phyloP scores from a whole-genome alignment of 2,797 vertebrate species.

The Sebastes miniatus region DNA sequence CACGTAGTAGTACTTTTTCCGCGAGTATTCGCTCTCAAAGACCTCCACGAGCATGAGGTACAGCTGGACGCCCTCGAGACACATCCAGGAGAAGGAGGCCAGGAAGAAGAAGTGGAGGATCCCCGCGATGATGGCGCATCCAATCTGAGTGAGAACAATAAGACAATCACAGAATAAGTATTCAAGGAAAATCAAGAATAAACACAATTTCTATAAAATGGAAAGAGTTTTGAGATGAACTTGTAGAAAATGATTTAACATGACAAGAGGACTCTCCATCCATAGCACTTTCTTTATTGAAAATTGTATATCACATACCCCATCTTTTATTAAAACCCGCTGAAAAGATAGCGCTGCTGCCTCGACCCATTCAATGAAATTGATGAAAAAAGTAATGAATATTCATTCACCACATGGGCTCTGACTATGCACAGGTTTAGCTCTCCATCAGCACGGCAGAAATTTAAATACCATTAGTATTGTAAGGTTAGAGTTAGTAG shows the following conservation, averaged over 20 bases:
- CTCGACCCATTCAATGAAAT: slow-evolving; percentile 25
- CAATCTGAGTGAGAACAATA: slow-evolving; percentile 84
- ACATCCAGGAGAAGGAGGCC: slow-evolving; percentile 99
- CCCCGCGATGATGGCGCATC: slow-evolving; percentile 96
- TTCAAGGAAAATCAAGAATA: not conserved
- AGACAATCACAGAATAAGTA: not conserved
- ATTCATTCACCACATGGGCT: slow-evolving; percentile 65
- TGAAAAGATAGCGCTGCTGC: slow-evolving; percentile 36
- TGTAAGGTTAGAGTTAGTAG: slow-evolving; percentile 49
- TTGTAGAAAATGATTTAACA: not conserved
- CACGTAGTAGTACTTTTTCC: slow-evolving; percentile 98
- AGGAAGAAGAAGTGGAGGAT: slow-evolving; percentile 99
- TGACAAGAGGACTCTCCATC: not conserved
- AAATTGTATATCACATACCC: slow-evolving; percentile 10
- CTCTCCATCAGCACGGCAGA: slow-evolving; percentile 44
- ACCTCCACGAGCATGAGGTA: slow-evolving; percentile 99
- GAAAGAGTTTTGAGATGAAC: not conserved
- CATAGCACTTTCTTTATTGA: slow-evolving; percentile 14
- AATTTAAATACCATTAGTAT: slow-evolving; percentile 57
- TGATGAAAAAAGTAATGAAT: slow-evolving; percentile 59
- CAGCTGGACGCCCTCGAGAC: slow-evolving; percentile 97
- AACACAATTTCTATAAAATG: slow-evolving; percentile 1
- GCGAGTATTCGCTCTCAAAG: slow-evolving; percentile 99
- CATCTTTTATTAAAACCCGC: slow-evolving; percentile 51
- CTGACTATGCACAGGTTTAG: slow-evolving; percentile 38